A percentile compares a stretch with the other conserved stretches of the same genome.
Evolutionary conservation across 2,797 vertebrate species (phyloP).

Genomic region (Sciurus vulgaris): DNA sequence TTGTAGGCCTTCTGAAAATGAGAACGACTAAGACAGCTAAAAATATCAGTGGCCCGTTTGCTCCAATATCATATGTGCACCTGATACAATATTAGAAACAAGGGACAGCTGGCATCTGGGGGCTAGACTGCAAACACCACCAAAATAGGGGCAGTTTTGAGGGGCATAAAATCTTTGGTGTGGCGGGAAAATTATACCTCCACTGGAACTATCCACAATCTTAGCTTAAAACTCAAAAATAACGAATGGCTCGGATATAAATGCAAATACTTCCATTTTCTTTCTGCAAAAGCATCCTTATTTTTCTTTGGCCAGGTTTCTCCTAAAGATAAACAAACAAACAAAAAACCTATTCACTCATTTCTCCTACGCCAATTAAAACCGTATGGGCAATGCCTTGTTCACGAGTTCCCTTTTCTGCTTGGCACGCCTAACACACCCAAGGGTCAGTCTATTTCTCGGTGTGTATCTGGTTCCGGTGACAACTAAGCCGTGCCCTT

Average conservation of each 20-base stretch:
- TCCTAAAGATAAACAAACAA: not conserved
- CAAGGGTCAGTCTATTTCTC: not conserved
- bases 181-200: not conserved
- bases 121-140: not conserved
- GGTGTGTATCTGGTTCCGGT: not conserved
- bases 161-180: not conserved
- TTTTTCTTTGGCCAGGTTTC: not conserved
- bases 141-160: not conserved
- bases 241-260: not conserved
- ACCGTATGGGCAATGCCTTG: not conserved
- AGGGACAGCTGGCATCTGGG: not conserved
- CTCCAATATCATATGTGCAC: not conserved
- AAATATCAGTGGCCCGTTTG: not conserved
- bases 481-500: not conserved
- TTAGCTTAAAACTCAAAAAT: not conserved
- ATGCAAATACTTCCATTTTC: not conserved
- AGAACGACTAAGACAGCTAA: slow-evolving; percentile 33
- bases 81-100: not conserved
- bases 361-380: not conserved
- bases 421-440: not conserved
- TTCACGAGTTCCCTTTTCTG: not conserved
- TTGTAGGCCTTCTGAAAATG: not conserved
- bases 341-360: not conserved
- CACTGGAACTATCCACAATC: not conserved
- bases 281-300: not conserved